Evolutionary conservation across 2,797 vertebrate species (phyloP).

Genomic region (Cossypha caffra): DNA sequence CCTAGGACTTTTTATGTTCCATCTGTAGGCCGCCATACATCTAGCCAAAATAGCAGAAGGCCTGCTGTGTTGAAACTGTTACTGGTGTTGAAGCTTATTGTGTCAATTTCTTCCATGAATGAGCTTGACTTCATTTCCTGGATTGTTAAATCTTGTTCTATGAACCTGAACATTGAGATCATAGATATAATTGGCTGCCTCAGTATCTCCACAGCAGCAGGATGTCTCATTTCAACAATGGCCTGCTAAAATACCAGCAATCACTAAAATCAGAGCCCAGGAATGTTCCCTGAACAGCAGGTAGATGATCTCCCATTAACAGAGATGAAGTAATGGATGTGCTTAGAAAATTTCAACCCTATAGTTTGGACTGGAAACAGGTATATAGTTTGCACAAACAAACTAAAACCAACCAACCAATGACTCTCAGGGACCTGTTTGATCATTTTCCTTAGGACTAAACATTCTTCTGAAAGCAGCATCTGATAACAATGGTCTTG

Average conservation of each 20-base stretch:
- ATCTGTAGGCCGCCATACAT: background rate
- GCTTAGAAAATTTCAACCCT: background rate
- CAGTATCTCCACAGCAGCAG: background rate
- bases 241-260: background rate
- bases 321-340: background rate
- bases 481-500: background rate
- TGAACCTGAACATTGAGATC: background rate
- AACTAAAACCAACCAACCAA: background rate
- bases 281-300: background rate
- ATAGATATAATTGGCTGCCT: background rate
- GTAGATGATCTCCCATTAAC: background rate
- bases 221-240: background rate
- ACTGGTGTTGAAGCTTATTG: background rate
- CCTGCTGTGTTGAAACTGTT: background rate
- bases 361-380: background rate
- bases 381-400: background rate
- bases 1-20: background rate
- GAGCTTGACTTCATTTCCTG: background rate
- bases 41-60: background rate
- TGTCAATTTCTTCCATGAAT: background rate
- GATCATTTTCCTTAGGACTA: background rate
- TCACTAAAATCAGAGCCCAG: background rate
- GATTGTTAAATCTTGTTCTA: background rate
- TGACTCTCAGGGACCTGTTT: background rate
- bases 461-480: background rate